These are phyloP conservation scores for Sesamia inferens DNA, from an alignment of 2,888 invertebrate genomes.

Conservation along the genomic window DNA sequence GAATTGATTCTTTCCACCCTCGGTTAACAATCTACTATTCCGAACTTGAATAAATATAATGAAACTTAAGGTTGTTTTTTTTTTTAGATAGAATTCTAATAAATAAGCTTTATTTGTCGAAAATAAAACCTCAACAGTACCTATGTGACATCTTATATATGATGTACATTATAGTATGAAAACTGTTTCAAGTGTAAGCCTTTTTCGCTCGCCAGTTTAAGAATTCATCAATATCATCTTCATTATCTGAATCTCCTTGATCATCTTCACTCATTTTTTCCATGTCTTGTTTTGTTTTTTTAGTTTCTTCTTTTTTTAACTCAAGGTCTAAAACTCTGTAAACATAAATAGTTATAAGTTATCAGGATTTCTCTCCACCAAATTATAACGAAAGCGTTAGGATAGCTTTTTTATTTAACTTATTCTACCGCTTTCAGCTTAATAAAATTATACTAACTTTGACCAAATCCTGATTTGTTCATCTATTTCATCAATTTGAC, in stretches of 20 bases:
- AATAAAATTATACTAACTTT: constrained; percentile 84
- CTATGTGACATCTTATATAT: neutral
- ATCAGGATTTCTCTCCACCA: neutral
- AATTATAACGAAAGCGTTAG: neutral
- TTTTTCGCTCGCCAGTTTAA: constrained; percentile 97
- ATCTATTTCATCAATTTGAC: constrained; percentile 98
- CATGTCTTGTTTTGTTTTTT: constrained; percentile 85
- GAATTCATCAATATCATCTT: constrained; percentile 94
- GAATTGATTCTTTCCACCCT: too few species aligned
- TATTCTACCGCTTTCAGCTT: neutral
- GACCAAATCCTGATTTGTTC: constrained; percentile 97
- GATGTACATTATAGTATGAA: constrained; percentile 5
- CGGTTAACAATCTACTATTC: too few species aligned
- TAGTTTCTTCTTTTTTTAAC: constrained; percentile 93
- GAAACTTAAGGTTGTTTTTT: too few species aligned
- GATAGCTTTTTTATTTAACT: too few species aligned
- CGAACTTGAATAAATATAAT: too few species aligned
- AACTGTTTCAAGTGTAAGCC: constrained; percentile 85
- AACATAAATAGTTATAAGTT: constrained; percentile 52
- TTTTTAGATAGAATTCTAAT: too few species aligned
- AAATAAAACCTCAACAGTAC: constrained; percentile 30
- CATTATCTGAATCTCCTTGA: constrained; percentile 90
- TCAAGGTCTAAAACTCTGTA: constrained; percentile 95
- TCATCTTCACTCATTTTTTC: constrained; percentile 89
- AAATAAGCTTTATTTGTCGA: too few species aligned